Evolutionary conservation across 2,797 vertebrate species (phyloP).

Genomic region (Threskiornis aethiopicus): DNA sequence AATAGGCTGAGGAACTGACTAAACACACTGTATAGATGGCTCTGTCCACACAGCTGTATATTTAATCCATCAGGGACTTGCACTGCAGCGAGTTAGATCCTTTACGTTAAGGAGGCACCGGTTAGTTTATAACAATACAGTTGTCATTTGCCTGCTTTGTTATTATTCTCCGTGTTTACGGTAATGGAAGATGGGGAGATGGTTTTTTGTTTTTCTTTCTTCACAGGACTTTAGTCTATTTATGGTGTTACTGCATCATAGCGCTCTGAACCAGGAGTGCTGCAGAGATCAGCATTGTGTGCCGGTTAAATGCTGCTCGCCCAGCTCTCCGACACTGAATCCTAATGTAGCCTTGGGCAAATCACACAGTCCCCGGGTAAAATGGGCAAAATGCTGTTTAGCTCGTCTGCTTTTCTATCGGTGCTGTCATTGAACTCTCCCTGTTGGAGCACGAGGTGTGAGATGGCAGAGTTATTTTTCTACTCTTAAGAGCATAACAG

Average conservation of each 20-base stretch:
- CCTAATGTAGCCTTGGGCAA: neutral
- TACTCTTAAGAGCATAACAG: neutral
- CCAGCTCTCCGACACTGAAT: neutral
- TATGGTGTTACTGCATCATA: slow-evolving; percentile 27
- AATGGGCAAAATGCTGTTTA: neutral
- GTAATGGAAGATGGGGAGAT: neutral
- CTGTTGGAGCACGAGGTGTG: neutral
- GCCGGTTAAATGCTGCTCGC: neutral
- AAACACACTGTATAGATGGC: neutral
- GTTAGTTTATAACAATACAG: neutral
- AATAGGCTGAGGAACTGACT: slow-evolving; percentile 1
- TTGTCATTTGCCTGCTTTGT: neutral
- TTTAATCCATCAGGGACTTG: slow-evolving; percentile 15
- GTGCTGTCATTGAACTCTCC: neutral
- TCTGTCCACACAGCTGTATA: slow-evolving; percentile 33
- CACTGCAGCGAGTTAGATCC: neutral
- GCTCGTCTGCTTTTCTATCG: neutral
- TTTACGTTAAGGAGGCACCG: slow-evolving; percentile 22
- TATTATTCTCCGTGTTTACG: neutral
- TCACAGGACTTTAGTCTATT: slow-evolving; percentile 23
- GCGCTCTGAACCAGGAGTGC: neutral
- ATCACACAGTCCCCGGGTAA: neutral
- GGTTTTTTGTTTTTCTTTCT: neutral
- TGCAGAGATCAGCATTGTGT: slow-evolving; percentile 23
- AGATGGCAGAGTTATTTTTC: neutral